These are phyloP conservation scores for Sardina pilchardus DNA, from an alignment of 2,113 vertebrate species.

Conservation along the genomic window DNA sequence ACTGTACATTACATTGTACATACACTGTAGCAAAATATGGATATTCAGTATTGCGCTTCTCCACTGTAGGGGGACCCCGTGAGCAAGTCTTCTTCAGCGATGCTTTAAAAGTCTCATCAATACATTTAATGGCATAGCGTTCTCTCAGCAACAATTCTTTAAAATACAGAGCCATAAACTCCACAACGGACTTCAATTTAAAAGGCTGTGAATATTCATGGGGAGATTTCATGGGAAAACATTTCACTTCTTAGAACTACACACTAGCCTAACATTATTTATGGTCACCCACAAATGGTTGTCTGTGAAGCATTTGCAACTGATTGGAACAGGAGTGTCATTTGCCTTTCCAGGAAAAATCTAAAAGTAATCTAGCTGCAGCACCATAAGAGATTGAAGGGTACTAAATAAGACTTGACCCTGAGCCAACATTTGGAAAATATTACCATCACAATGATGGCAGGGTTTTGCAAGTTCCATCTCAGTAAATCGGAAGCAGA, in stretches of 20 bases:
- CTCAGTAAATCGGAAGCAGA: not conserved
- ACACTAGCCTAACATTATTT: not conserved
- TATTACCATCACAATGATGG: not conserved
- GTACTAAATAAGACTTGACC: not conserved
- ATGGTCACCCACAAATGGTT: not conserved
- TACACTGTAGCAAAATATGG: too few relatives aligned
- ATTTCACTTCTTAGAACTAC: not conserved
- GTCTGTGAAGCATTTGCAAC: not conserved
- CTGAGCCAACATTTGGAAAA: not conserved
- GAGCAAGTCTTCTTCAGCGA: too few relatives aligned
- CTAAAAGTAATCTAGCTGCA: not conserved
- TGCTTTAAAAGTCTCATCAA: too few relatives aligned
- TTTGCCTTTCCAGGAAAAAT: conserved; percentile 13
- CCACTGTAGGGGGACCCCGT: too few relatives aligned
- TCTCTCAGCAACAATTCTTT: not conserved
- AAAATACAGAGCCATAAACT: not conserved
- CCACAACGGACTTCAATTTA: not conserved
- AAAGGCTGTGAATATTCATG: not conserved
- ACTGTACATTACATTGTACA: too few relatives aligned
- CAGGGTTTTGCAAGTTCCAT: not conserved
- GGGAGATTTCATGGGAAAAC: not conserved
- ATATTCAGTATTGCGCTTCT: too few relatives aligned
- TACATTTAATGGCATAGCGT: not conserved
- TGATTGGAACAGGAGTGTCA: not conserved
- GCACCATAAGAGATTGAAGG: not conserved